phyloP scores from a whole-genome alignment of 2,113 vertebrate species.

The Lasiurus cinereus region DNA sequence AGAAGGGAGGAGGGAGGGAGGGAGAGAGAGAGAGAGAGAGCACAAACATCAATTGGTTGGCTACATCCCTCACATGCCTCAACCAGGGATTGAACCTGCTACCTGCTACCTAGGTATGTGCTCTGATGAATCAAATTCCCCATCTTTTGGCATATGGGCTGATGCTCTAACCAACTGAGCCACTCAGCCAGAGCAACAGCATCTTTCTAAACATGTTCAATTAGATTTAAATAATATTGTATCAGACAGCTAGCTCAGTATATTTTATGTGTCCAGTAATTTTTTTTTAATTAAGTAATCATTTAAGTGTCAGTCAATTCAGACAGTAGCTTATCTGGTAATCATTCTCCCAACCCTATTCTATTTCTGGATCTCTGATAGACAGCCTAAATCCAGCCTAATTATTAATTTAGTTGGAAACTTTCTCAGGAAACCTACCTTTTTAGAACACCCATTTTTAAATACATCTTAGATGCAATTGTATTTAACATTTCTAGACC shows the following conservation, averaged over 20 bases:
- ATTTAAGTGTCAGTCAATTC: slow-evolving; percentile 23
- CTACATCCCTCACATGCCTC: neutral
- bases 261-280: slow-evolving; percentile 46
- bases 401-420: slow-evolving; percentile 22
- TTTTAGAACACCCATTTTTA: slow-evolving; percentile 44
- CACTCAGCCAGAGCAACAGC: neutral
- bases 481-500: slow-evolving; percentile 53
- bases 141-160: neutral
- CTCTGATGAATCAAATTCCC: neutral
- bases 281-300: slow-evolving; percentile 40
- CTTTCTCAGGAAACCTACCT: slow-evolving; percentile 13
- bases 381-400: neutral
- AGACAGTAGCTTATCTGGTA: neutral
- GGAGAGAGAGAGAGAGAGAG: too few relatives aligned
- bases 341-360: neutral
- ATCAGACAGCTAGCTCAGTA: neutral
- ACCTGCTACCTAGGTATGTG: neutral
- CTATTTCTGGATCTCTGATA: slow-evolving; percentile 2
- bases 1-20: too few relatives aligned
- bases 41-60: neutral
- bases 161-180: neutral
- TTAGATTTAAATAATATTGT: slow-evolving; percentile 41
- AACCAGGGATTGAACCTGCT: neutral
- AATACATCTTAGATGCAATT: slow-evolving; percentile 8
- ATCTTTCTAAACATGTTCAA: neutral